Conservation (phyloP, 2,888 invertebrate species). For the Melanotus villosus region DNA sequence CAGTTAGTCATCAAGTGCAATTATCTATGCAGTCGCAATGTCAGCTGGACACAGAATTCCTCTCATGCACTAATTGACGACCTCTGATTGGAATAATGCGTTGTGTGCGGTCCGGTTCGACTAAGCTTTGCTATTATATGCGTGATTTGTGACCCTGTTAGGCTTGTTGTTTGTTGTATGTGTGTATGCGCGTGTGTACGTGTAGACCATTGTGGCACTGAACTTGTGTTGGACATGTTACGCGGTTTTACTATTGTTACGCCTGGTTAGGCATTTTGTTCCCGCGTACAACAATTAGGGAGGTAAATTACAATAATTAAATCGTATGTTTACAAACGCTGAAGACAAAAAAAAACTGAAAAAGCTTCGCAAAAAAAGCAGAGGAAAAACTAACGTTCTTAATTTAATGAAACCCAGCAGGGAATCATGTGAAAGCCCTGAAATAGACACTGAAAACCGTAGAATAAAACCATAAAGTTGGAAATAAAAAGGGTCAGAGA, state of each 20-base stretch:
- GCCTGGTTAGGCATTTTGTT: constrained; percentile 8
- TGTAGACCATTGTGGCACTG: constrained; percentile 23
- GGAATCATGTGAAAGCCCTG: no score
- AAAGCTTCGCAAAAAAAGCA: no score
- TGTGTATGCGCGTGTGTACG: no score
- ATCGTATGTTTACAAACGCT: no score
- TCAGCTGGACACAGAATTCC: constrained; percentile 53
- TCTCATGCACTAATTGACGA: constrained; percentile 57
- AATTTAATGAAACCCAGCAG: no score
- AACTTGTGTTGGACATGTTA: constrained; percentile 12
- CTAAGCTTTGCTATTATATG: constrained; percentile 40
- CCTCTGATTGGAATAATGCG: constrained; percentile 54
- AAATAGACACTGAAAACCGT: no score
- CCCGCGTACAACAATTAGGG: no score
- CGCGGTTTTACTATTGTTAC: not conserved
- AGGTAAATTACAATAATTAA: no score
- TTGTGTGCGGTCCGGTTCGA: constrained; percentile 39
- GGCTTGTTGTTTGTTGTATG: constrained; percentile 17
- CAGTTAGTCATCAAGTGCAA: constrained; percentile 50
- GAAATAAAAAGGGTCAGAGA: no score
- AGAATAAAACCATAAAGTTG: no score
- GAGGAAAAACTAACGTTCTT: no score
- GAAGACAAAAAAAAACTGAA: no score
- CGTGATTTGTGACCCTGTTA: constrained; percentile 41
- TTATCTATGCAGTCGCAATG: constrained; percentile 51